Conservation (phyloP, 2,113 vertebrate species). For the Terrapene triunguis region DNA sequence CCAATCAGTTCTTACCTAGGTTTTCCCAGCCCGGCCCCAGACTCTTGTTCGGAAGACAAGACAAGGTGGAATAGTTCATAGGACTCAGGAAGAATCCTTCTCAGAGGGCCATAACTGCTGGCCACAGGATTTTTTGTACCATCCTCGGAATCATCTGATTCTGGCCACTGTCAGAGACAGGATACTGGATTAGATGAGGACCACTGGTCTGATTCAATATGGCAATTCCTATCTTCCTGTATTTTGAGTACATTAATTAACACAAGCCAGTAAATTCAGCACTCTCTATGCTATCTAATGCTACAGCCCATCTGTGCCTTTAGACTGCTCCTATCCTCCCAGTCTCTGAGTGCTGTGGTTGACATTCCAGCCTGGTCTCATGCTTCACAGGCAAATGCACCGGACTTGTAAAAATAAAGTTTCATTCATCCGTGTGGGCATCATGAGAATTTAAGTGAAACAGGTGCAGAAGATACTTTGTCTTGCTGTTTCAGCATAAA, state of each 20-base stretch:
- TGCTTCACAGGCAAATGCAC: neutral
- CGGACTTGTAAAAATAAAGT: neutral
- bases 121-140: rapidly evolving
- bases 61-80: no score
- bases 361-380: neutral
- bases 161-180: neutral
- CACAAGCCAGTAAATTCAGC: neutral
- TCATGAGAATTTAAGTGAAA: neutral
- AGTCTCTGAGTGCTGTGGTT: neutral
- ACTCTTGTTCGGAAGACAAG: no score
- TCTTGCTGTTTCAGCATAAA: neutral
- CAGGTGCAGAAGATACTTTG: neutral
- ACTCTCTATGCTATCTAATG: neutral
- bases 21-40: no score
- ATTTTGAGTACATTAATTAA: neutral
- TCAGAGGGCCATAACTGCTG: neutral
- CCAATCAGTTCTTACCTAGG: neutral
- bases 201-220: neutral
- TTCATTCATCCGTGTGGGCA: neutral
- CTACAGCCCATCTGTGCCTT: neutral
- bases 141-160: neutral
- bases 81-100: no score
- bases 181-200: neutral
- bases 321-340: neutral
- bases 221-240: neutral